Conservation (phyloP, 1,140 invertebrate genomes). For the Trissolcus basalis region DNA sequence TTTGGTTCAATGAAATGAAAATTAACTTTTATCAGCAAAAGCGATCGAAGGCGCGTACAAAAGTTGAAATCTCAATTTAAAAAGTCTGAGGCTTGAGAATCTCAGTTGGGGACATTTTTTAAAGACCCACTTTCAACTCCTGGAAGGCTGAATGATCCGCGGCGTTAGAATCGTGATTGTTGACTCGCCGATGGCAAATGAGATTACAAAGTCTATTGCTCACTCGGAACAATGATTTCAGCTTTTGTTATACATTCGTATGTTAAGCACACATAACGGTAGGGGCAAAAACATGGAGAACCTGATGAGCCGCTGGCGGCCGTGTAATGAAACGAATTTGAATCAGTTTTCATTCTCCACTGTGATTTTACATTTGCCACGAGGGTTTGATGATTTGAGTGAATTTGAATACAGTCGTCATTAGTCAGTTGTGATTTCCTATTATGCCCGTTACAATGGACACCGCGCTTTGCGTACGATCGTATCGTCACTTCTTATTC, state of each 20-base stretch:
- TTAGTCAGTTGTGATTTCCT: constrained; percentile 25
- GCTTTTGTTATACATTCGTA: constrained; percentile 44
- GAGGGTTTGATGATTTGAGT: constrained; percentile 14
- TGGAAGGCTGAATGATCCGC: too few relatives aligned
- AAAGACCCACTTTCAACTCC: too few relatives aligned
- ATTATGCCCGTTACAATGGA: constrained; percentile 12
- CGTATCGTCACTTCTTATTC: not conserved
- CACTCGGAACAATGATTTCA: constrained; percentile 28
- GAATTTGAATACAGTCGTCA: constrained; percentile 35
- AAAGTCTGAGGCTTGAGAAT: too few relatives aligned
- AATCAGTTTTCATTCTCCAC: constrained; percentile 43
- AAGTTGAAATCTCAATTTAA: too few relatives aligned
- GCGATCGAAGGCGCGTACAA: too few relatives aligned
- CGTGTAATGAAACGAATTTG: constrained; percentile 47
- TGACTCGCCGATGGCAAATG: constrained; percentile 39
- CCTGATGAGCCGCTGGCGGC: constrained; percentile 17
- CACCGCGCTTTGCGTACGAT: too few relatives aligned
- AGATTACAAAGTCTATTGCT: constrained; percentile 43
- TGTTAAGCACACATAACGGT: constrained; percentile 27
- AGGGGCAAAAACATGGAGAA: constrained; percentile 27
- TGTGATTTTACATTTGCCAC: constrained; percentile 18
- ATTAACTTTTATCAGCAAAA: too few relatives aligned
- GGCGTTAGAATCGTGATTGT: constrained; percentile 29
- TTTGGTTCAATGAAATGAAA: too few relatives aligned
- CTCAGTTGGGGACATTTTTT: too few relatives aligned